Conservation (phyloP, 2,888 invertebrate genomes). For the Hyppa rectilinea region DNA sequence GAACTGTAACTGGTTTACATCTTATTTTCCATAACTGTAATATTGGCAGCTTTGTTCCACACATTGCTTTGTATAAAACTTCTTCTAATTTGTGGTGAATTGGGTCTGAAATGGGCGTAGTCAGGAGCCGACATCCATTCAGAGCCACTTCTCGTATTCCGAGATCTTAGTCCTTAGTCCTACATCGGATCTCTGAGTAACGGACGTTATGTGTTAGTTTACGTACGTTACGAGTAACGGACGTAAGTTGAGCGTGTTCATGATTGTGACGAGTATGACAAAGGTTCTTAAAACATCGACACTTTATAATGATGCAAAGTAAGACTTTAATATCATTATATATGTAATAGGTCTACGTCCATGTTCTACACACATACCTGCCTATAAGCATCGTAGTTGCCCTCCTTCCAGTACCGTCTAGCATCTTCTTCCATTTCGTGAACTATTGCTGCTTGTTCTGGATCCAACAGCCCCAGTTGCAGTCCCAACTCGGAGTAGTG, state of each 20-base stretch:
- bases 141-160: background rate
- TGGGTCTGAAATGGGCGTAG: background rate
- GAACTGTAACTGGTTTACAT: background rate
- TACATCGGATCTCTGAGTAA: background rate
- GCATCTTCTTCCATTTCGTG: conserved; percentile 41
- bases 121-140: background rate
- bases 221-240: too few species aligned
- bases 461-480: conserved; percentile 53
- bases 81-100: background rate
- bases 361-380: background rate
- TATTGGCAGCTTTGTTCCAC: background rate
- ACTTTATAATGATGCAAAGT: background rate
- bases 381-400: background rate
- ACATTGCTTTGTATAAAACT: background rate
- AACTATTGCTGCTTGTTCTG: conserved; percentile 33
- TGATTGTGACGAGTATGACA: background rate
- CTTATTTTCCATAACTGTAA: too few species aligned
- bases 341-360: too few species aligned
- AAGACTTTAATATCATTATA: too few species aligned
- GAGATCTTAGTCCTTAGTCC: background rate
- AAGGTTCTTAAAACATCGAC: background rate
- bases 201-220: too few species aligned
- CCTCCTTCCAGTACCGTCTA: conserved; percentile 40
- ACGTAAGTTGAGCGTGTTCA: background rate
- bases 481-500: conserved; percentile 51